These are phyloP conservation scores for Lycorma delicatula DNA, from an alignment of 1,140 invertebrate genomes.

Conservation along the genomic window DNA sequence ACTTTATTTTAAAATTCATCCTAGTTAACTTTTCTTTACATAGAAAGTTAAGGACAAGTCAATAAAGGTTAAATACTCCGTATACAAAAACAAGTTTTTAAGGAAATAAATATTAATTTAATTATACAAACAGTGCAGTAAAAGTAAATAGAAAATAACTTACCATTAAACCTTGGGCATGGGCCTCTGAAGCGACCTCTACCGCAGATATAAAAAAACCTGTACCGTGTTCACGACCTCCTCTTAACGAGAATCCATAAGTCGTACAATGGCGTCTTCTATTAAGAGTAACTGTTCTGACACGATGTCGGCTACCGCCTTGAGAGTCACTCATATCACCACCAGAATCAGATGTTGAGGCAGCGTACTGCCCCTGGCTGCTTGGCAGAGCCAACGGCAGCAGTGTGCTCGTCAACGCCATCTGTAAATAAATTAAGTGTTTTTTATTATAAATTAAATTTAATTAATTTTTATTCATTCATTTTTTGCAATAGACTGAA, in stretches of 20 bases:
- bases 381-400: background rate
- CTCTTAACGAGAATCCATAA: conserved; percentile 80
- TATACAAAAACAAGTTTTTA: too few species aligned
- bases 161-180: conserved; percentile 76
- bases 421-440: background rate
- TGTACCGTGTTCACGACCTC: conserved; percentile 82
- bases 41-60: too few species aligned
- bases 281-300: conserved; percentile 6
- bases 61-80: too few species aligned
- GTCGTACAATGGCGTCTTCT: background rate
- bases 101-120: too few species aligned
- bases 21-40: too few species aligned
- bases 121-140: too few species aligned
- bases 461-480: too few species aligned
- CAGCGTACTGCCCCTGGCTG: conserved; percentile 11
- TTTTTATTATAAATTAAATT: too few species aligned
- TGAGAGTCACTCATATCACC: conserved; percentile 7
- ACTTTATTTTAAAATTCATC: too few species aligned
- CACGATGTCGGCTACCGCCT: background rate
- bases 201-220: conserved; percentile 89
- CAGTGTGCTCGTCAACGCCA: conserved; percentile 13
- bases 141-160: too few species aligned
- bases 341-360: conserved; percentile 9
- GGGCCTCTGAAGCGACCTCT: conserved; percentile 73
- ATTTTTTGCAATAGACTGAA: too few species aligned